Evolutionary conservation across 2,797 vertebrate genomes (phyloP).

Genomic region (Tadarida brasiliensis): DNA sequence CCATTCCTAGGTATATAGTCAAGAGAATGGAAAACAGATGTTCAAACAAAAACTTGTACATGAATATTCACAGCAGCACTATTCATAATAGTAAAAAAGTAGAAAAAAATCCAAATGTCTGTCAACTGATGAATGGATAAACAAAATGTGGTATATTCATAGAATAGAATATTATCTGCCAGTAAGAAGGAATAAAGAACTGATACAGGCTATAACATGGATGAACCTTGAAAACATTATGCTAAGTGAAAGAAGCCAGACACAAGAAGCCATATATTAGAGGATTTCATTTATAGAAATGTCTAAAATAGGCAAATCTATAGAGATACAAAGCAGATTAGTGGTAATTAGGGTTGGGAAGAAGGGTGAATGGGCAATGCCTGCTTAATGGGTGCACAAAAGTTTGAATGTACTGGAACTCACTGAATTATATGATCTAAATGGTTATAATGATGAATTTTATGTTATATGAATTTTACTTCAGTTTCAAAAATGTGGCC

Average conservation of each 20-base stretch:
- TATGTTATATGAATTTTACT: slow-evolving; percentile 23
- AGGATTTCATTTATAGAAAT: background rate
- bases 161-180: slow-evolving; percentile 31
- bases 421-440: background rate
- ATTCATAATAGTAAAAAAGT: background rate
- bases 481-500: background rate
- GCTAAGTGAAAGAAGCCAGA: background rate
- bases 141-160: background rate
- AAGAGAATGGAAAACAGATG: background rate
- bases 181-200: slow-evolving; percentile 37
- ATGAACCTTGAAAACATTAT: background rate
- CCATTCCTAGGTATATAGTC: background rate
- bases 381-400: background rate
- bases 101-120: background rate
- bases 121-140: background rate
- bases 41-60: slow-evolving; percentile 31
- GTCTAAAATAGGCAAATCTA: background rate
- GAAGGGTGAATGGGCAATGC: background rate
- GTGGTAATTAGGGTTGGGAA: background rate
- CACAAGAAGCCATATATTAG: background rate
- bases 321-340: background rate
- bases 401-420: background rate
- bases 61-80: slow-evolving; percentile 8
- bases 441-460: background rate
- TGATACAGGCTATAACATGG: background rate